Percentiles rank a stretch among this genome's conserved stretches.
phyloP scores from a whole-genome alignment of 2,113 vertebrate genomes.

The Procavia capensis region DNA sequence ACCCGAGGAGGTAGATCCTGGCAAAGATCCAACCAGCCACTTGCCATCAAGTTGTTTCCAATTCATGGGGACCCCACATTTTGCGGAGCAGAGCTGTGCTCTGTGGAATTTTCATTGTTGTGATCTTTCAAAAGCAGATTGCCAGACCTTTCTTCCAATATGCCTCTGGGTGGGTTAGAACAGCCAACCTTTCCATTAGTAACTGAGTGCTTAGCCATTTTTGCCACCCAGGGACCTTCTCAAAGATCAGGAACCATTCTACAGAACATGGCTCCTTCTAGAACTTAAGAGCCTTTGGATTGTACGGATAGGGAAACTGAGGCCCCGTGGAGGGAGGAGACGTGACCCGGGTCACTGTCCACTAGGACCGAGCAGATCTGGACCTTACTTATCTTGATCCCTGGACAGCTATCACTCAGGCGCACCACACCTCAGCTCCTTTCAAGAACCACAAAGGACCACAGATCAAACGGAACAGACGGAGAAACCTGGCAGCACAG shows the following conservation, averaged over 20 bases:
- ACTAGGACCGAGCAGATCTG: neutral
- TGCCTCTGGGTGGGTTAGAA: neutral
- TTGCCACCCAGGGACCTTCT: neutral
- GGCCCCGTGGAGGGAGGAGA: neutral
- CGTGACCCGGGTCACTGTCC: neutral
- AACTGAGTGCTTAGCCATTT: neutral
- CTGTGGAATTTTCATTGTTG: neutral
- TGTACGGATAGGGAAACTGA: neutral
- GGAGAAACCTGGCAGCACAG: neutral
- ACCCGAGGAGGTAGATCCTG: neutral
- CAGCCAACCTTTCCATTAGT: neutral
- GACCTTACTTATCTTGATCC: neutral
- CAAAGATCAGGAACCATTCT: neutral
- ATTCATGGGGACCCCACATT: too few relatives aligned
- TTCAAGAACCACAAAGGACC: neutral
- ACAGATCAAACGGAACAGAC: conserved; percentile 15
- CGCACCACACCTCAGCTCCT: neutral
- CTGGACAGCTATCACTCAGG: neutral
- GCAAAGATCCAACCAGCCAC: neutral
- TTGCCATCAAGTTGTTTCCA: too few relatives aligned
- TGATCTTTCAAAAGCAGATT: neutral
- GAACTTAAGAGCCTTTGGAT: neutral
- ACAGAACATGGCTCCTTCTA: fast-evolving
- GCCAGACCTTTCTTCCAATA: neutral
- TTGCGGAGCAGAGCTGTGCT: neutral